Evolutionary conservation across 2,888 invertebrate genomes (phyloP).

Genomic region (Brachyptera risi): DNA sequence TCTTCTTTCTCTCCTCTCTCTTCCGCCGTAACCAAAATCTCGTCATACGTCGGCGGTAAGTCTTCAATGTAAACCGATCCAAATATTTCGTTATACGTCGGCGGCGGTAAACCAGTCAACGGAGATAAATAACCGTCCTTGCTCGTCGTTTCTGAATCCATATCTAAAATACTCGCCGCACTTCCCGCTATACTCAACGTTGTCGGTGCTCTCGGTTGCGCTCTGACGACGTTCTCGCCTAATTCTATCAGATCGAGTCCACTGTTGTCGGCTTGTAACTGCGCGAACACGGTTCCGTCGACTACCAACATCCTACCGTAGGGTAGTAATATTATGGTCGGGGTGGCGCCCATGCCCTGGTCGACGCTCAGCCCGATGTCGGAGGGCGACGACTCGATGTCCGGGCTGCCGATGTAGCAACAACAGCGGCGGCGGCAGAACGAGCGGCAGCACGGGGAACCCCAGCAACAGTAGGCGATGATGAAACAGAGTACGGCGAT

Average conservation of each 20-base stretch:
- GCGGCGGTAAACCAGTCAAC: conserved; percentile 47
- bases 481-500: conserved; percentile 53
- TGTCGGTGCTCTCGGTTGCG: conserved; percentile 40
- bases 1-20: conserved; percentile 38
- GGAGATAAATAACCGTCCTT: conserved; percentile 49
- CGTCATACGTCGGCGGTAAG: conserved; percentile 34
- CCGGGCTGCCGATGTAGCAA: conserved; percentile 36
- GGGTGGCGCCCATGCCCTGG: conserved; percentile 46
- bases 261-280: conserved; percentile 43
- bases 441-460: conserved; percentile 52
- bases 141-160: conserved; percentile 48
- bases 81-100: conserved; percentile 53
- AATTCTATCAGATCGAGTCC: conserved; percentile 52
- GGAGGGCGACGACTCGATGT: conserved; percentile 30
- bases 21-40: conserved; percentile 26
- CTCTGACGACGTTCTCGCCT: conserved; percentile 49
- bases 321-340: conserved; percentile 53
- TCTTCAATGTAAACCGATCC: conserved; percentile 37
- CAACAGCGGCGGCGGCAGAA: conserved; percentile 45
- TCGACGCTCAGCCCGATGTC: conserved; percentile 33
- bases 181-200: conserved; percentile 36
- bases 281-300: conserved; percentile 51
- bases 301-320: conserved; percentile 55
- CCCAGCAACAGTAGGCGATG: conserved; percentile 55
- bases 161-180: conserved; percentile 45